Base-by-base conservation (phyloP, 2,888 invertebrate species). In the Rhamphomyia laevipes region DNA sequence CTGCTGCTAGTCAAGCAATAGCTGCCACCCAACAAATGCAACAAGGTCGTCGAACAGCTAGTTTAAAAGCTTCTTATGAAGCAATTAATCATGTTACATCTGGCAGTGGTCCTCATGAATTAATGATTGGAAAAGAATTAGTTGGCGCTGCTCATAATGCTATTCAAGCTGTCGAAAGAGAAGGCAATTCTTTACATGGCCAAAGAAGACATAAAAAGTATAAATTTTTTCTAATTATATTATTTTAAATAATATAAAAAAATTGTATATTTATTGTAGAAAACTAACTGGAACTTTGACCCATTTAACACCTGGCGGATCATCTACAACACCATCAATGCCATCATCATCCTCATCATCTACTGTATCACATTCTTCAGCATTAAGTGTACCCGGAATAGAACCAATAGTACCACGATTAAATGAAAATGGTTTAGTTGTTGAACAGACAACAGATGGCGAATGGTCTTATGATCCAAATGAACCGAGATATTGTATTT, bases 11-110 rank as follows among this genome's bases (percentile, higher is more conserved):
- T 1, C 92, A 92, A 18, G 93, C 95, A 66, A 94, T 96, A 53
- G 93, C 90, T 6, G 93, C 93, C 1, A 95, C 96, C 3, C 94
- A 95, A 62, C 88, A 88, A 81, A 91, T 94, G 89, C 89, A 89
- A 62, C 92, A 93, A 60, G 95, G 95, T 0, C 77, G 96, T 43
- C 78, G 95, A 47, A 93, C 94, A 0, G 90, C 94, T 2, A 91
- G 92, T 59, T 73, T 95, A 56, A 95, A 95, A 70, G 94, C 95
- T 13, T 93, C 93, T 30, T 94, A 92, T 65, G 95, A 95, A 68
- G 94, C 93, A 0, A 84, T 86, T 49, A 80, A 82, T 58, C 80
- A 82, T 53, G 75, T 76, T 1, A 79, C 81, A 43, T 78, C 82
- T 1, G 76, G 77, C 9, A 74, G 75, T 2, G 75, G 77, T 1